Evolutionary conservation across 2,888 invertebrate species (phyloP).

Genomic region (Meloe dianella): DNA sequence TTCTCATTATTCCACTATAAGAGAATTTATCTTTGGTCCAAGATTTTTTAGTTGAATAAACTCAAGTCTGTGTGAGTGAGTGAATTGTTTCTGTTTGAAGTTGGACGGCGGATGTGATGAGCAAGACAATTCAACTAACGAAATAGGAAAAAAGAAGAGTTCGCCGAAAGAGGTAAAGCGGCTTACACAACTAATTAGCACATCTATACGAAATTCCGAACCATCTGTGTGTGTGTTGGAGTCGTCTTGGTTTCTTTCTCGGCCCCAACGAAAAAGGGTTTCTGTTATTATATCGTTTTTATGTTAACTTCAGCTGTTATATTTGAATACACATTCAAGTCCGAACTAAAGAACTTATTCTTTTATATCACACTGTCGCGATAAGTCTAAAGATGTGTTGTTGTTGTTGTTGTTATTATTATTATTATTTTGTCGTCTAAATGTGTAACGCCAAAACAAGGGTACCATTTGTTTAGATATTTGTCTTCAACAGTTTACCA

Average conservation of each 20-base stretch:
- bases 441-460: constrained; percentile 35
- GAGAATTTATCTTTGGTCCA: not conserved
- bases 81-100: constrained; percentile 42
- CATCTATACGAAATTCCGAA: constrained; percentile 58
- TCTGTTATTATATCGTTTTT: constrained; percentile 37
- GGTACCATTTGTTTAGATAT: constrained; percentile 39
- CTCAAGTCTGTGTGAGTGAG: not conserved
- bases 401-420: constrained; percentile 28
- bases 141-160: constrained; percentile 33
- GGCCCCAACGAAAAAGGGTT: constrained; percentile 42
- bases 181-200: constrained; percentile 57
- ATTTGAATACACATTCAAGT: constrained; percentile 32
- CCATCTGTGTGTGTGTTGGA: constrained; percentile 50
- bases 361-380: constrained; percentile 46
- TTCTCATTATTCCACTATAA: constrained; percentile 10
- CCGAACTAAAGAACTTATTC: constrained; percentile 39
- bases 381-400: constrained; percentile 49
- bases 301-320: constrained; percentile 48
- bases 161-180: constrained; percentile 52
- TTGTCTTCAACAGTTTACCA: constrained; percentile 42
- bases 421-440: constrained; percentile 20
- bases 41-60: not conserved
- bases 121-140: constrained; percentile 42
- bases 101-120: constrained; percentile 45
- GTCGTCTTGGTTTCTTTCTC: constrained; percentile 1